Percentiles rank a stretch among this genome's conserved stretches.
These are phyloP conservation scores for Anseranas semipalmata DNA, from an alignment of 2,113 vertebrate species.

Conservation along the genomic window DNA sequence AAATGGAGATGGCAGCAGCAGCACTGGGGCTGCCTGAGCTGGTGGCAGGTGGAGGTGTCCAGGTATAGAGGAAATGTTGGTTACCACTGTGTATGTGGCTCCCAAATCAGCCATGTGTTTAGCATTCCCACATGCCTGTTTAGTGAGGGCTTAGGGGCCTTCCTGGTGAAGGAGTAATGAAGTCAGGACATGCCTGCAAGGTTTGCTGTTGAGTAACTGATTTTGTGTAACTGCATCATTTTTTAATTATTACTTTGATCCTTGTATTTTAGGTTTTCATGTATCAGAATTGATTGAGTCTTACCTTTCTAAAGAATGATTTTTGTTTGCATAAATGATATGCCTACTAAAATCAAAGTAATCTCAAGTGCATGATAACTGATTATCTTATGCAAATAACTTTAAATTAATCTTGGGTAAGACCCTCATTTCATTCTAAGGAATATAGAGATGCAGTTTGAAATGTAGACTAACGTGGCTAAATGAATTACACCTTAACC, in stretches of 20 bases:
- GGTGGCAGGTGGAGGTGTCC: not conserved
- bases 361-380: not conserved
- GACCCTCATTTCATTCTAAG: not conserved
- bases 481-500: not conserved
- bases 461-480: not conserved
- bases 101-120: not conserved
- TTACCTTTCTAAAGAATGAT: not conserved
- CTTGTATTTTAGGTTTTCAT: not conserved
- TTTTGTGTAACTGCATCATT: not conserved
- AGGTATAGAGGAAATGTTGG: not conserved
- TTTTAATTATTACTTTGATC: not conserved
- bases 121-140: accelerated
- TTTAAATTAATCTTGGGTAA: not conserved
- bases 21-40: not conserved
- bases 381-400: constrained; percentile 41
- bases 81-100: not conserved
- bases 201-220: not conserved
- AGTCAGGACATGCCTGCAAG: not conserved
- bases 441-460: not conserved
- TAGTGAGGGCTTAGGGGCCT: not conserved
- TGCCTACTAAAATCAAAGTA: constrained; percentile 29
- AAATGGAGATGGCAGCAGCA: accelerated
- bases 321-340: not conserved
- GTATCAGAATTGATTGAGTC: not conserved
- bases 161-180: not conserved